Evolutionary conservation across 2,113 vertebrate species (phyloP), one percentile per base, ranked within the genome.

Genomic region (Phoxinus phoxinus): DNA sequence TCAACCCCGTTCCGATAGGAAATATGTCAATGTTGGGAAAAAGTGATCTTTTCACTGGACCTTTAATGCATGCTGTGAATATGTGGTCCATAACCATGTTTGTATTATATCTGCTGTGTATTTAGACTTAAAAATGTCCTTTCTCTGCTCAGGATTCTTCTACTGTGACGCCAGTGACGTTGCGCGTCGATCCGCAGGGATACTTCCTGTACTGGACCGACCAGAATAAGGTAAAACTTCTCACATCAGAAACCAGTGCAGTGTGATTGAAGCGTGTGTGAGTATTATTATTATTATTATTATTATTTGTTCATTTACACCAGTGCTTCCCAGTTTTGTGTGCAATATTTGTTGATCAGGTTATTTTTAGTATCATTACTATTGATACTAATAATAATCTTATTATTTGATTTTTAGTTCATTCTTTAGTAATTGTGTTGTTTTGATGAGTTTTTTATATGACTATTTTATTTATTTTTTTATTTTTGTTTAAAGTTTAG

Each of bases 201-300:
- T 97, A 97, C 93, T 99, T 97, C 95, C 96, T 99, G 69, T 97
- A 98, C 93, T 99, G 98, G 98, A 98, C 97, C 1, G 98, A 99
- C 92, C 98, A 99, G 87, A 99, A 96, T 89, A 99, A 99, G 97
- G 98, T 99, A 92, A 92, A 90, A 89, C 56, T 44, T 32, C 37
- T 76, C 15, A 32, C 35, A 37, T 58, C 10, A 11, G 19, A 23
- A 21, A 21, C 30, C 32, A 67, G 0, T 11, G 27, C 27, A 65
- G 27, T 2, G 27, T 19, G 27, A 65, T 8, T 65, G 13, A 65
- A 65, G 27, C 15, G 2, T 65, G 7, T 35, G 30, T 17, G 48
- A 51, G 15, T 6, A 69, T 69, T 56, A 27, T 15, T 8, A 63
- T 30, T 6, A 69, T 69, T 56, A 27, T 15, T 8, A 63, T 30